Evolutionary conservation across 2,113 vertebrate genomes (phyloP).

Genomic region (Synchiropus splendidus): DNA sequence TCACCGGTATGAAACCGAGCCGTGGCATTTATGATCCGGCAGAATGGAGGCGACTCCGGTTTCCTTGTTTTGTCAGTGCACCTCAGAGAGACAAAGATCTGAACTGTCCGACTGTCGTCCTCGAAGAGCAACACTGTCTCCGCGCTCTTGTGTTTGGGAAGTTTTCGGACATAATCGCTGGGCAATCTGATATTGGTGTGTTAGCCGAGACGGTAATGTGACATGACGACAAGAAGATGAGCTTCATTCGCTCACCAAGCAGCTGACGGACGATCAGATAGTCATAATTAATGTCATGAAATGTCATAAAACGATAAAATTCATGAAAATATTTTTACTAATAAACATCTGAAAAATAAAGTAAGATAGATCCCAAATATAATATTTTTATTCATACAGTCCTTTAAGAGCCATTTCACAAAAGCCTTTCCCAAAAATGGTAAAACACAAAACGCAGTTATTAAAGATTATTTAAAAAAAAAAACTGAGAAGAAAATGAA

Average conservation of each 20-base stretch:
- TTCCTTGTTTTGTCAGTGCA: constrained; percentile 42
- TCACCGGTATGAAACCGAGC: constrained; percentile 30
- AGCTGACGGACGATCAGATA: no score
- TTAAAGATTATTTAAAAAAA: no score
- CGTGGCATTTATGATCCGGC: constrained; percentile 29
- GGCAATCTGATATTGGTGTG: neutral
- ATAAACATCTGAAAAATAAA: no score
- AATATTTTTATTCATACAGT: no score
- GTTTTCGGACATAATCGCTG: constrained; percentile 29
- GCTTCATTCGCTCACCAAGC: no score
- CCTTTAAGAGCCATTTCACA: no score
- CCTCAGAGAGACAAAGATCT: constrained; percentile 26
- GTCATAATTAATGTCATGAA: no score
- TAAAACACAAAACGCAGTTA: no score
- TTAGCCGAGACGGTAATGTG: constrained; percentile 31
- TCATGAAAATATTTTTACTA: no score
- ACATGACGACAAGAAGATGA: constrained; percentile 34
- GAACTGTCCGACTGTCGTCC: constrained; percentile 24
- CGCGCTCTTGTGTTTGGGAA: constrained; percentile 16
- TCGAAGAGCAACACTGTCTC: constrained; percentile 31
- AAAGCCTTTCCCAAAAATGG: no score
- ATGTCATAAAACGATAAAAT: constrained; percentile 1
- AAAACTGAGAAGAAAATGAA: no score
- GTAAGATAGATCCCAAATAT: no score
- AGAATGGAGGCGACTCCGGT: constrained; percentile 36